Evolutionary conservation across 2,797 vertebrate species (phyloP), one percentile per base, ranked within the genome.

Genomic region (Gorsachius magnificus): DNA sequence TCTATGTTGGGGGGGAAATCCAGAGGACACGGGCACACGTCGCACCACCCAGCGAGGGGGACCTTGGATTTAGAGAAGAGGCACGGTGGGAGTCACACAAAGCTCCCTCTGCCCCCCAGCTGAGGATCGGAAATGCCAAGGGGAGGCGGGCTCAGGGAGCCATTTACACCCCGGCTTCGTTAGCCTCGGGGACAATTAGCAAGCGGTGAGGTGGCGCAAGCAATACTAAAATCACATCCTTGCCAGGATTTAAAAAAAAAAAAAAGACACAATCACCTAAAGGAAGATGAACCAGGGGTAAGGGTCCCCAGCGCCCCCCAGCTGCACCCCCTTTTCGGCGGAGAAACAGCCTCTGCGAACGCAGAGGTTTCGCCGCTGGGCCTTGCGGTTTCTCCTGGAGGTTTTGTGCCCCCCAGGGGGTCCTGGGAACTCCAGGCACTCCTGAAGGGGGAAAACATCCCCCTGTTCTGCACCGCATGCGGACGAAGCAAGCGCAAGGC

Each of bases 151-250:
- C 64, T 66, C 24, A 13, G 85, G 26, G 79, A 85, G 2, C 7
- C 43, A 3, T 43, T 70, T 28, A 61, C 33, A 38, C 10, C 6
- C 0, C 0, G 2, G 31, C 10, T 66, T 38, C 5, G 0, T 35
- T 41, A 60, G 54, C 5, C 43, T 11, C 2, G 1, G 31, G 43
- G 20, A 21, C 24, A 64, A 60, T 17, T 9, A 25, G n/a, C 43
- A 57, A 56, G 24, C 0, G 1, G 1, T 25, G 35, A 1, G 28
- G 33, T 14, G 26, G 28, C 18, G n/a, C 2, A 2, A 56, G 29
- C 5, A 29, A 21, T 20, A 6, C 25, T 33, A 24, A 45, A 75
- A 63, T 56, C 51, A 17, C 16, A 14, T 16, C 11, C 1, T 14
- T 61, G 9, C 35, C 17, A 3, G 56, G 41, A 41, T 41, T 41